Evolutionary conservation across 2,888 invertebrate species (phyloP).

Genomic region (Aspidapion aeneum): DNA sequence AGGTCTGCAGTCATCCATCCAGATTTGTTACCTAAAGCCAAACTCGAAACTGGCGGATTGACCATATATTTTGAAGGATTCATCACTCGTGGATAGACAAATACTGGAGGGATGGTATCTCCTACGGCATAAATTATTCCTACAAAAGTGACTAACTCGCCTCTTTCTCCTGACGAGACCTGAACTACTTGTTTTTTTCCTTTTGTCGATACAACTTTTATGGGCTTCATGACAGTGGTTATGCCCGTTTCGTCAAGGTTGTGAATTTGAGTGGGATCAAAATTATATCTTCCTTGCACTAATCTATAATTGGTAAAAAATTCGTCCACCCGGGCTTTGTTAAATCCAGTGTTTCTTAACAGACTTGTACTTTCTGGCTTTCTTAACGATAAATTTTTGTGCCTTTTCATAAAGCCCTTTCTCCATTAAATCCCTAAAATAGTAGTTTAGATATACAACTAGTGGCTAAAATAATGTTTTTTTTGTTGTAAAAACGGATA

Average conservation of each 20-base stretch:
- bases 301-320: constrained; percentile 18
- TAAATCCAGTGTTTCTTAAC: constrained; percentile 23
- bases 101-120: constrained; percentile 22
- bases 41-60: constrained; percentile 20
- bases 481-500: no score
- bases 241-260: constrained; percentile 23
- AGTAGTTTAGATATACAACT: no score
- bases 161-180: no score
- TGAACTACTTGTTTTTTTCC: constrained; percentile 21
- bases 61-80: constrained; percentile 19
- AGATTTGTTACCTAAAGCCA: constrained; percentile 19
- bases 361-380: constrained; percentile 33
- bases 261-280: constrained; percentile 3
- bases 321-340: constrained; percentile 13
- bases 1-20: constrained; percentile 25
- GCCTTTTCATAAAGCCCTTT: constrained; percentile 14
- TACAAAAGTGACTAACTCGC: constrained; percentile 22
- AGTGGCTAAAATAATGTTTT: no score
- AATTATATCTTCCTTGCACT: constrained; percentile 4
- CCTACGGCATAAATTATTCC: constrained; percentile 25
- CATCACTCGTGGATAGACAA: constrained; percentile 21
- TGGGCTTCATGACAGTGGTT: constrained; percentile 19
- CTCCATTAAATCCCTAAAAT: no score
- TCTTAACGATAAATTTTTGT: constrained; percentile 8
- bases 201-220: constrained; percentile 15